These are phyloP conservation scores for Alosa sapidissima DNA, from an alignment of 2,797 vertebrate genomes.

Conservation along the genomic window DNA sequence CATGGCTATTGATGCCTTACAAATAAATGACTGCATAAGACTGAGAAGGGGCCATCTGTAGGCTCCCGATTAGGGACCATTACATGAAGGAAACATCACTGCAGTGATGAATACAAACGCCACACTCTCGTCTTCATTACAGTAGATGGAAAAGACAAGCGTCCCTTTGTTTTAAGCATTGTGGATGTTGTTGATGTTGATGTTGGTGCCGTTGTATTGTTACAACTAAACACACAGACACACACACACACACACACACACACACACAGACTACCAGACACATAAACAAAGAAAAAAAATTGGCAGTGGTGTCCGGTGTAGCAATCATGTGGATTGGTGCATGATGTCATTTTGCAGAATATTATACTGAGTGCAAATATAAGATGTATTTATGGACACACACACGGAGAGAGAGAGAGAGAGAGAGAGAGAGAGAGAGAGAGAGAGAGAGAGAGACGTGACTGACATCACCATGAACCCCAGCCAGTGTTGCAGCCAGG, in stretches of 20 bases:
- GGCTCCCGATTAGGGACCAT: neutral
- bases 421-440: too few relatives aligned
- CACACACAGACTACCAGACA: neutral
- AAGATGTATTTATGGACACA: slow-evolving; percentile 21
- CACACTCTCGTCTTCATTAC: neutral
- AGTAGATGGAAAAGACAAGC: neutral
- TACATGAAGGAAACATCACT: neutral
- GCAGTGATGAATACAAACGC: neutral
- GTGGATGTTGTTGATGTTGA: too few relatives aligned
- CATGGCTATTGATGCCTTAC: neutral
- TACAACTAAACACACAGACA: too few relatives aligned
- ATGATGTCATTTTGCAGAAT: slow-evolving; percentile 8
- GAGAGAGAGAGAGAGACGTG: neutral
- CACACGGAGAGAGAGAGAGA: neutral
- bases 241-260: neutral
- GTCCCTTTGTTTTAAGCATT: too few relatives aligned
- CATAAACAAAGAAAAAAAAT: neutral
- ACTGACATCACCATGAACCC: slow-evolving; percentile 1
- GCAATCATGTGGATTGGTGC: slow-evolving; percentile 16
- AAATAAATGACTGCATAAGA: neutral
- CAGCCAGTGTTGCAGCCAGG: neutral
- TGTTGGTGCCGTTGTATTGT: too few relatives aligned
- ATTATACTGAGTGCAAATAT: slow-evolving; percentile 1
- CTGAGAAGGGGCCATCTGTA: neutral
- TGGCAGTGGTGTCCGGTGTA: neutral